Conservation (phyloP, 2,113 vertebrate genomes). For the Upupa epops region DNA sequence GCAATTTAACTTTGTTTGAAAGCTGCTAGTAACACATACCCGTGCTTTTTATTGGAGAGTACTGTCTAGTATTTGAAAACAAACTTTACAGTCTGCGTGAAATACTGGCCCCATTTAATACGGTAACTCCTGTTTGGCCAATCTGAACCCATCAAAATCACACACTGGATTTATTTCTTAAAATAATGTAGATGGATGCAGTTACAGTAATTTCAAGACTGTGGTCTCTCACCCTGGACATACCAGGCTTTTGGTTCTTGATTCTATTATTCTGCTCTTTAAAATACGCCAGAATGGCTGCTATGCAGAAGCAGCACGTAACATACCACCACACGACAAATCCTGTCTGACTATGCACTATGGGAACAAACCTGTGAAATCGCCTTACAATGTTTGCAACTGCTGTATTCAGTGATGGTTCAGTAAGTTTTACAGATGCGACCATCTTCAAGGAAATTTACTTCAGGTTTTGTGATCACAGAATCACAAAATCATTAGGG, state of each 20-base stretch:
- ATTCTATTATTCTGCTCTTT: neutral
- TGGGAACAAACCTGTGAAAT: neutral
- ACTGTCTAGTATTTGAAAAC: neutral
- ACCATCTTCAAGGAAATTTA: neutral
- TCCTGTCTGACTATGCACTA: neutral
- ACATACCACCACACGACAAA: neutral
- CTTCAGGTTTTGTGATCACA: neutral
- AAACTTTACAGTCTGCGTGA: neutral
- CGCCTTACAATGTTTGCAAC: neutral
- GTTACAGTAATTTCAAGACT: neutral
- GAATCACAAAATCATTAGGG: no score
- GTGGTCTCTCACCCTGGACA: neutral
- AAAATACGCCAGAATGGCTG: neutral
- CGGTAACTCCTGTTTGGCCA: accelerated
- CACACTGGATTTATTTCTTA: neutral
- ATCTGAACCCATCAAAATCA: neutral
- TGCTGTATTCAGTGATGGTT: neutral
- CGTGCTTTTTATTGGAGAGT: neutral
- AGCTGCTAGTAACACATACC: neutral
- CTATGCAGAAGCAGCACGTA: neutral
- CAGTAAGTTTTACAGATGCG: neutral
- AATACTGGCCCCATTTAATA: neutral
- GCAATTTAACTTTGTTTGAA: neutral
- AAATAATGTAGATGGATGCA: neutral
- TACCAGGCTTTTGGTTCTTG: neutral